phyloP scores from a whole-genome alignment of 2,888 invertebrate species.

The Neoaliturus tenellus region DNA sequence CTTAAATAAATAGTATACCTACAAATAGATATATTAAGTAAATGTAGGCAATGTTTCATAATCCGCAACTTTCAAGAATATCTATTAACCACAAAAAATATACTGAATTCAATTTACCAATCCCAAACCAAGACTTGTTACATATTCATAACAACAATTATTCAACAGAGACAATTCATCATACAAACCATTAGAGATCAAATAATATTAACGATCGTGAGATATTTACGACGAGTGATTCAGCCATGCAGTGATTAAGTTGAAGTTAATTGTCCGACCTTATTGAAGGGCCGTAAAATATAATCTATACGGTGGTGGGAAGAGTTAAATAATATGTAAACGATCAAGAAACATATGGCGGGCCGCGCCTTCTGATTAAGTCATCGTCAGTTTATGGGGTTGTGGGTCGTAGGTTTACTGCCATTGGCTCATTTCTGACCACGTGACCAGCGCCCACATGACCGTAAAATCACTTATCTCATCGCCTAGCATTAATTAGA shows the following conservation, averaged over 20 bases:
- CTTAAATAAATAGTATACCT: too few relatives aligned
- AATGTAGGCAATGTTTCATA: too few relatives aligned
- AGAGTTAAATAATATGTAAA: background rate
- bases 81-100: too few relatives aligned
- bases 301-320: slow-evolving; percentile 6
- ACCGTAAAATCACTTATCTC: background rate
- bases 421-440: background rate
- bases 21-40: too few relatives aligned
- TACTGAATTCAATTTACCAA: too few relatives aligned
- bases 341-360: background rate
- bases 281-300: background rate
- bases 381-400: background rate
- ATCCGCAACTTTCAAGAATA: too few relatives aligned
- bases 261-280: background rate
- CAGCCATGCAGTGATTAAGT: background rate
- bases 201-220: too few relatives aligned
- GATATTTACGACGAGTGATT: too few relatives aligned
- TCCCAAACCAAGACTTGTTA: too few relatives aligned
- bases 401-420: background rate
- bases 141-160: too few relatives aligned
- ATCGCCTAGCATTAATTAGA: background rate
- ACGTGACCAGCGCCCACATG: background rate
- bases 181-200: too few relatives aligned
- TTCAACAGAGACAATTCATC: too few relatives aligned
- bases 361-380: slow-evolving; percentile 6